Base-by-base conservation (phyloP, 2,888 invertebrate genomes). In the Saturnia pavonia region DNA sequence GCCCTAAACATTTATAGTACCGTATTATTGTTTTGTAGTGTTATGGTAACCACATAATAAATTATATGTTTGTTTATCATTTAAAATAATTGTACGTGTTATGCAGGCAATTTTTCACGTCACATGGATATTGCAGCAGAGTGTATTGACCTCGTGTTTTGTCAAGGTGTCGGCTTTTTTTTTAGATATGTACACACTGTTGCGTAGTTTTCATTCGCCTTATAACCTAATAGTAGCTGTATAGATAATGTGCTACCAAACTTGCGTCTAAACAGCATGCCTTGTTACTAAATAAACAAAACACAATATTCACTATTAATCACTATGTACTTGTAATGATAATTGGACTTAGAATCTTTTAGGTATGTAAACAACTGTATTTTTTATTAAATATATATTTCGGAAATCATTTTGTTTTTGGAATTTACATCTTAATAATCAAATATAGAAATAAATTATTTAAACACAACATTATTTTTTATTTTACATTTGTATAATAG, bases 101-200 rank as follows among this genome's bases (percentile, higher is more conserved):
- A 73, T 73, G 74, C 75, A 76, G 75, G 75, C 73, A 83, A 85
- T 83, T 86, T 83, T 83, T 86, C 83, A 86, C 87, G 91, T 92
- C 92, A 92, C 92, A 93, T 92, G 92, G 89, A 84, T 91, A 85
- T 89, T 85, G 85, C 86, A 85, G 87, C 87, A 85, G 91, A 91
- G 94, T 93, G 93, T 94, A 94, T 92, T 94, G 93, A 93, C 93
- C 94, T 94, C 93, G 92, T 93, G 92, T 93, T 92, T 93, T 93
- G 93, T 93, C 93, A 94, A 94, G 93, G 93, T 93, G 92, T 93
- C 93, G 88, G 92, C 91, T 91, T 93, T 93, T 63, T 54, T 91
- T 93, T 92, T 92, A 92, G 91, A 92, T 91, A 87, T 87, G 86
- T 91, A 90, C 88, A 91, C 88, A 90, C 88, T 88, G 86, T 88